Base-by-base conservation (phyloP, 2,797 vertebrate genomes). In the Spondyliosoma cantharus region DNA sequence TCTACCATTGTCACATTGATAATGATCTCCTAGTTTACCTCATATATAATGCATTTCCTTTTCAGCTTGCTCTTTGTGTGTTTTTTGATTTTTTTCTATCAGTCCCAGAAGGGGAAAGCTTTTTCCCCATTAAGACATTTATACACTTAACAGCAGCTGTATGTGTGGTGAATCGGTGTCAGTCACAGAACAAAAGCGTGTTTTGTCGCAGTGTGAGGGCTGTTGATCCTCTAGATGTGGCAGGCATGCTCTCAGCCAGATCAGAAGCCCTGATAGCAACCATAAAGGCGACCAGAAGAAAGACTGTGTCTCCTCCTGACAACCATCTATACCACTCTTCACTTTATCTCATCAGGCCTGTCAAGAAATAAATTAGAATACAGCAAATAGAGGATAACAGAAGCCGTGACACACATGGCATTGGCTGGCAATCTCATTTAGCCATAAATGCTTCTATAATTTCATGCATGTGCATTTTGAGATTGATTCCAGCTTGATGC, bases 331-430 rank as follows among this genome's bases (percentile, higher is more conserved):
- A 71, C 75, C 82, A 50, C 79, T 86, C 74, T n/a, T 76, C 82
- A 81, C 85, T 81, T 93, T 93, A 92, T 92, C 93, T 93, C 88
- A 89, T 90, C 83, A 85, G 67, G 77, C 70, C 82, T 89, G 90
- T 90, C 89, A 82, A 77, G 80, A 87, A 91, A 91, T 91, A 92
- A 87, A 92, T 91, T 81, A 86, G 78, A 88, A 83, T 85, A 83
- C 64, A 64, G 73, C 60, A 59, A 74, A 85, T 0, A 22, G 77
- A 46, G 32, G 74, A 86, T 58, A 87, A 81, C 63, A 61, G 45
- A 65, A 62, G 72, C 75, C 0, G 29, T 79, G 68, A 70, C 74
- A 58, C 74, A 68, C 5, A 4, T 78, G 72, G 83, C 85, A 81
- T 78, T 81, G 66, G 67, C 50, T 77, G 80, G 67, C 78, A 74